Evolutionary conservation across 35 echinoderm and acorn worm species (phyloP), one percentile per base, ranked within the genome.

Genomic region (Lytechinus pictus): DNA sequence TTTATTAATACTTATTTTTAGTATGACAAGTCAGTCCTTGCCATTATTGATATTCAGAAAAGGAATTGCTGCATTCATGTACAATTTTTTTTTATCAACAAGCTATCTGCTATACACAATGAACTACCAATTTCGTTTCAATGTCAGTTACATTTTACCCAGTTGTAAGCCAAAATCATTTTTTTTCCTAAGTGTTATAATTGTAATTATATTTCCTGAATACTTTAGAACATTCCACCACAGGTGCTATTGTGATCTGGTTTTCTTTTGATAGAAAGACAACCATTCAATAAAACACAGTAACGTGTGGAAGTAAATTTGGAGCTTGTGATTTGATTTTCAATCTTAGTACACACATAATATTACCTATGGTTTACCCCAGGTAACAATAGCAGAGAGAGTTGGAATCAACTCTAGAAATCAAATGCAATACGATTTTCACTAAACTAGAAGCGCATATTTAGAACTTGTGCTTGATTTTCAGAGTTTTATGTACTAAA

Each of bases 211-310:
- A 52, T 90, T 90, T 90, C 51, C 52, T 51, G 27, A 9, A 24
- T 90, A n/a, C 88, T 90, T 44, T 93, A 57, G 27, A 57, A 27
- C 57, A 19, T 57, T 57, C 12, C 27, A 55, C 52, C 10, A 93
- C 7, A 19, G 57, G 27, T 93, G 57, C 13, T 24, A 55, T 54
- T 57, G 27, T 53, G 56, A 2, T 27, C 92, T 93, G 55, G 28
- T 93, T 93, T 93, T 53, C 57, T 9, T 28, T 53, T 9, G 92
- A 54, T 57, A 53, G 53, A 55, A 93, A 16, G 27, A 55, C 92
- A 93, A 93, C 57, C 57, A 53, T 19, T 93, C 92, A 93, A 93
- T 93, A 93, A 93, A 93, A 57, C 27, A 10, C 28, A 93, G 54
- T 52, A 93, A 29, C 28, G 91, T 93, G 27, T 54, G 92, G 10